These are phyloP conservation scores for Nemoura dubitans DNA, from an alignment of 2,888 invertebrate species.

Conservation along the genomic window DNA sequence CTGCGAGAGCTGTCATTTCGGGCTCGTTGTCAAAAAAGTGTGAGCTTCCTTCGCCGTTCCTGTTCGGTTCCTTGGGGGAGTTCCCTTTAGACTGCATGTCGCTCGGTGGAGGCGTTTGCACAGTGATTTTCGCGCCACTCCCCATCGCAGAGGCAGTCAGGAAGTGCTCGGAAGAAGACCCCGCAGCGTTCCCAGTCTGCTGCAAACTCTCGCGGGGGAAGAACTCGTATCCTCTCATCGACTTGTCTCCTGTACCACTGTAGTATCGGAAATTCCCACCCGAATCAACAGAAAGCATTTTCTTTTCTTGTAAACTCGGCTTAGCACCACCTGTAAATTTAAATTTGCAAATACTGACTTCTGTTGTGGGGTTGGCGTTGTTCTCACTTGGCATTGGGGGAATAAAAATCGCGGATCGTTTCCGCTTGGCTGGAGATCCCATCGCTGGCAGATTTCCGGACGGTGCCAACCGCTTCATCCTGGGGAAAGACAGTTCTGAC, in stretches of 20 bases:
- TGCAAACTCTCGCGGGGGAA: constrained; percentile 76
- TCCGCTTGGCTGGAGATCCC: constrained; percentile 68
- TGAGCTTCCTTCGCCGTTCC: constrained; percentile 20
- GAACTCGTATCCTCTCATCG: constrained; percentile 79
- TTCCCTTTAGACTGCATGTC: neutral
- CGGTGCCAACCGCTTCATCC: constrained; percentile 48
- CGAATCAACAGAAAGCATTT: constrained; percentile 89
- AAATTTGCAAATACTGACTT: constrained; percentile 92
- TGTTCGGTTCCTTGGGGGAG: neutral
- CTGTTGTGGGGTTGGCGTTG: constrained; percentile 79
- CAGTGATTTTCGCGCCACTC: constrained; percentile 43
- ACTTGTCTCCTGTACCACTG: constrained; percentile 85
- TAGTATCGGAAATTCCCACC: constrained; percentile 90
- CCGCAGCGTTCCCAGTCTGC: constrained; percentile 57
- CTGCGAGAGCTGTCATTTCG: constrained; percentile 55
- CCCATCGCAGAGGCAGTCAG: constrained; percentile 48
- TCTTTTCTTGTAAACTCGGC: constrained; percentile 88
- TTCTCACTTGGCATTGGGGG: constrained; percentile 82
- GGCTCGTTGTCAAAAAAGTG: constrained; percentile 31
- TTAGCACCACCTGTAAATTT: constrained; percentile 93
- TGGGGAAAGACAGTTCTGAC: constrained; percentile 47
- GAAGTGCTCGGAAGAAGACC: constrained; percentile 47
- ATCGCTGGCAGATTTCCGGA: constrained; percentile 42
- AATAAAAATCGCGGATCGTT: constrained; percentile 85
- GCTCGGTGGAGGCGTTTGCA: neutral